Percentiles rank a stretch among this genome's conserved stretches.
Evolutionary conservation across 1,140 invertebrate species (phyloP).

Genomic region (Diorhabda carinulata): DNA sequence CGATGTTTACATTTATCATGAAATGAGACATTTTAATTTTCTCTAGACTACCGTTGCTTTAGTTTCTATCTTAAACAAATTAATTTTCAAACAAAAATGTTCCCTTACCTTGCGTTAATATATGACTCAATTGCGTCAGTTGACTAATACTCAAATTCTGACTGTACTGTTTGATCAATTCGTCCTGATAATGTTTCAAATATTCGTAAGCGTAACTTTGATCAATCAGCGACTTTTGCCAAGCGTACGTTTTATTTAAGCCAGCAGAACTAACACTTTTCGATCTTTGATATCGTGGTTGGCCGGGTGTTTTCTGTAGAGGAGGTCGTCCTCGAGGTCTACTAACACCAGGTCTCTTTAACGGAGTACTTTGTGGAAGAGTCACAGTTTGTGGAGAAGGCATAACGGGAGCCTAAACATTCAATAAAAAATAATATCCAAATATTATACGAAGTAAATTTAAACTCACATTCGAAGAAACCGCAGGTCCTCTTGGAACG

Average conservation of each 20-base stretch:
- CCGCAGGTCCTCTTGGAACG: slow-evolving; percentile 23
- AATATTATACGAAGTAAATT: neutral
- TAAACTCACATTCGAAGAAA: slow-evolving; percentile 11
- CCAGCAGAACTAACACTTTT: slow-evolving; percentile 24
- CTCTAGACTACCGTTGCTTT: too few species aligned
- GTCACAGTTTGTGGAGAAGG: slow-evolving; percentile 33
- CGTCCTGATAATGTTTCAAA: slow-evolving; percentile 43
- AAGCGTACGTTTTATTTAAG: slow-evolving; percentile 27
- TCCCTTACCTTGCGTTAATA: slow-evolving; percentile 23
- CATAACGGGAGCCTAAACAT: slow-evolving; percentile 35
- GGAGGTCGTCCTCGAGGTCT: slow-evolving; percentile 45
- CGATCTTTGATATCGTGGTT: slow-evolving; percentile 29
- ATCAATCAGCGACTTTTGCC: slow-evolving; percentile 31
- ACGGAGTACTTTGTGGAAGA: slow-evolving; percentile 13
- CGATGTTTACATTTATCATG: too few species aligned
- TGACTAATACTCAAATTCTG: slow-evolving; percentile 36
- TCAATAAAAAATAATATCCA: neutral
- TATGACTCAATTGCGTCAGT: slow-evolving; percentile 32
- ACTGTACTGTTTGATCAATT: slow-evolving; percentile 44
- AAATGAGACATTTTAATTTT: too few species aligned
- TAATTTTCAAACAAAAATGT: too few species aligned
- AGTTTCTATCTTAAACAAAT: too few species aligned
- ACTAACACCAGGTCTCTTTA: slow-evolving; percentile 38
- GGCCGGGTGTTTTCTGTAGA: slow-evolving; percentile 37
- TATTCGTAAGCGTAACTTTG: slow-evolving; percentile 33